These are phyloP conservation scores for Trachelus stipa DNA, from an alignment of 2,888 invertebrate species.

Conservation along the genomic window DNA sequence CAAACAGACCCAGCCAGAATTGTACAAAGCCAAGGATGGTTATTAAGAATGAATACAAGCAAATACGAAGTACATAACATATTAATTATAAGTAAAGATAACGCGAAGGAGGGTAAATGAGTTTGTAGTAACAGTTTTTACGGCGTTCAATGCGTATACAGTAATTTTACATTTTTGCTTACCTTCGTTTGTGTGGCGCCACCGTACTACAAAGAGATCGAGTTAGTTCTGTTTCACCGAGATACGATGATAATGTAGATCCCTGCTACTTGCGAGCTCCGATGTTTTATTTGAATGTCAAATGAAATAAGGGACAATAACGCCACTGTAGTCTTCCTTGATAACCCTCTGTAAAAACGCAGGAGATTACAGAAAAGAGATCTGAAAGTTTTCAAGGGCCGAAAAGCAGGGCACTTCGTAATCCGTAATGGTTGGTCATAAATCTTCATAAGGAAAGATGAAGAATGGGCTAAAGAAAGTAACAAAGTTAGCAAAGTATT, in stretches of 20 bases:
- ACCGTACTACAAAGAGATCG: not conserved
- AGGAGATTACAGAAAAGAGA: not conserved
- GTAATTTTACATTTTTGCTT: not conserved
- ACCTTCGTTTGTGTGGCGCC: no score
- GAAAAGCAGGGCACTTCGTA: not conserved
- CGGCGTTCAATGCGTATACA: not conserved
- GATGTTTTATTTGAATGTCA: not conserved
- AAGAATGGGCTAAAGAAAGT: slow-evolving; percentile 3
- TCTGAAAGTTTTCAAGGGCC: not conserved
- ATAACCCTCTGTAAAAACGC: not conserved
- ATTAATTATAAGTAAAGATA: not conserved
- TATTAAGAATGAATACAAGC: not conserved
- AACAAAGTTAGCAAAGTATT: not conserved
- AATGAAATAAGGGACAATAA: not conserved
- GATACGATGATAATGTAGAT: not conserved
- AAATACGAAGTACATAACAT: not conserved
- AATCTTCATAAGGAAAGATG: not conserved
- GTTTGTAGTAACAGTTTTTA: not conserved
- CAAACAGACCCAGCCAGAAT: no score
- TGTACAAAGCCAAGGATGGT: no score
- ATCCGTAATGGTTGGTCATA: not conserved
- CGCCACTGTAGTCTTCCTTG: not conserved
- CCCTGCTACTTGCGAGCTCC: not conserved
- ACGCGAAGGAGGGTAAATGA: not conserved
- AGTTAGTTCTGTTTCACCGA: not conserved